phyloP scores from a whole-genome alignment of 37 sponge, comb jelly and placozoan genomes.

The Geodia barretti region DNA sequence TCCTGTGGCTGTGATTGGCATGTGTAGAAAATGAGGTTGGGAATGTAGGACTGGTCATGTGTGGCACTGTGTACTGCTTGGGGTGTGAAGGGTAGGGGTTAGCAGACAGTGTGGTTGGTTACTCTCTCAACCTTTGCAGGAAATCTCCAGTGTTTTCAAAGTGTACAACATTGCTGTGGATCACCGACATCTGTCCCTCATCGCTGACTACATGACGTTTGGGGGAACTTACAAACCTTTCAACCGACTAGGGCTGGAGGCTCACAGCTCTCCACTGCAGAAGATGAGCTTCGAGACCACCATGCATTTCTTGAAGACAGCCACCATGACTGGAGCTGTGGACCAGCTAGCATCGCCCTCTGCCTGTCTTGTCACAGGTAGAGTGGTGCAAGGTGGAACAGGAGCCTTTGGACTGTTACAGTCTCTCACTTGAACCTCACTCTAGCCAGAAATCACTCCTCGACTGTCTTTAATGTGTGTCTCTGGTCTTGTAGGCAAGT shows the following conservation, averaged over 20 bases:
- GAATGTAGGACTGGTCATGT: background rate
- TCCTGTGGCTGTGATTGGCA: too few relatives aligned
- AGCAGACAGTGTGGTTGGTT: too few relatives aligned
- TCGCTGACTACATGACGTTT: conserved; percentile 94
- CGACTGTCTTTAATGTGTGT: too few relatives aligned
- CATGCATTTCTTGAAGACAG: conserved; percentile 85
- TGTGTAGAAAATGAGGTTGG: background rate
- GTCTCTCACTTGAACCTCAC: conserved; percentile 19
- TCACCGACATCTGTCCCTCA: conserved; percentile 80
- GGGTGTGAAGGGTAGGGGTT: background rate
- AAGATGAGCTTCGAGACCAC: conserved; percentile 98
- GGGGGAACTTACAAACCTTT: conserved; percentile 89
- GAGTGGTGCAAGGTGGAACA: conserved; percentile 79
- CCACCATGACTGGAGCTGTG: conserved; percentile 68
- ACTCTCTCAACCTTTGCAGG: conserved; percentile 43
- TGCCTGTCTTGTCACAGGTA: conserved; percentile 82
- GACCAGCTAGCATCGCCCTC: conserved; percentile 86
- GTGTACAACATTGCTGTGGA: conserved; percentile 94
- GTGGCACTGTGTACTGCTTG: background rate
- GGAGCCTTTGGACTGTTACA: conserved; percentile 79
- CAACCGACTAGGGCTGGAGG: conserved; percentile 89
- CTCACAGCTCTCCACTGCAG: conserved; percentile 92
- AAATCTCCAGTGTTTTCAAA: conserved; percentile 86
- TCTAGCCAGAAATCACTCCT: too few relatives aligned
- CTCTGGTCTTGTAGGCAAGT: too few relatives aligned